Evolutionary conservation across 2,888 invertebrate species (phyloP), one percentile per base, ranked within the genome.

Genomic region (Mythimna impura): DNA sequence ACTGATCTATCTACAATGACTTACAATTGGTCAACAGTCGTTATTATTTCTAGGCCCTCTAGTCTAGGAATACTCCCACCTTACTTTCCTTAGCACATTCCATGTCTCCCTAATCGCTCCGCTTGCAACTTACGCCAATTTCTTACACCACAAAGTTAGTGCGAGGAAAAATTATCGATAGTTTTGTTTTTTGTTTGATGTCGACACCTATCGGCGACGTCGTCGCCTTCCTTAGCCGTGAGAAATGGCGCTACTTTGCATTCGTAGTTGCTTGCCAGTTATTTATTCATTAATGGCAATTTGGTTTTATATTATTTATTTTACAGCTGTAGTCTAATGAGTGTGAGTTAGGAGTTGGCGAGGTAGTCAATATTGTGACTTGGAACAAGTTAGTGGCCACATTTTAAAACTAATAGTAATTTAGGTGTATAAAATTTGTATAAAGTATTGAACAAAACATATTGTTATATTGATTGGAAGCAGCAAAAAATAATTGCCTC

Each of bases 141-240:
- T 61, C 57, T 66, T 60, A 57, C 47, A 63, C 71, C 62, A 71
- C 73, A 72, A 66, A 76, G 75, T 78, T 85, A 88, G 87, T 87
- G 87, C 84, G 84, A 83, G 81, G 86, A 86, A 89, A 85, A 90
- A 84, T 84, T 76, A 87, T 84, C 85, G 85, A 85, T 84, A 84
- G 76, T 78, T 85, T 88, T 82, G 80, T 84, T 86, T 89, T 84
- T 82, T 74, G 50, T 73, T 63, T 47, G 36, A 78, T 75, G 87
- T 81, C 84, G 85, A 88, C 89, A 89, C 85, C 84, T 87, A 87
- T 87, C 81, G 50, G 7, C 40, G 82, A 25, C 76, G 80, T 71
- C 76, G 80, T 71, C 79, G 86, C 86, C 85, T 87, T 87, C 83
- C 81, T 80, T 82, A 73, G 72, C 65, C 73, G 78, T 80, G 84